A percentile compares a stretch with the other conserved stretches of the same genome.
Evolutionary conservation across 2,888 invertebrate species (phyloP).

Genomic region (Sminthurinus aureus): DNA sequence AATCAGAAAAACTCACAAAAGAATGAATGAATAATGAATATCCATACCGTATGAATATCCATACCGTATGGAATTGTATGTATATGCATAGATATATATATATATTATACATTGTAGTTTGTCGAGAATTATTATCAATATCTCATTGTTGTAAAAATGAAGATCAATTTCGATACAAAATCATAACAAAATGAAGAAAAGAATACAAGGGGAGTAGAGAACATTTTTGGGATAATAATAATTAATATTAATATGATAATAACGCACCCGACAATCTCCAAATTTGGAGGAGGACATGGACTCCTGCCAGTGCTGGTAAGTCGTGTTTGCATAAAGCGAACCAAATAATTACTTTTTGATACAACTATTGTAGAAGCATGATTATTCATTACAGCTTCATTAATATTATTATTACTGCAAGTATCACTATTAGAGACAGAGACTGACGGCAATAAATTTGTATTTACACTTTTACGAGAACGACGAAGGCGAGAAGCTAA

Average conservation of each 20-base stretch:
- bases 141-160: background rate
- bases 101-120: no score
- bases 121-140: background rate
- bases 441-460: background rate
- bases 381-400: background rate
- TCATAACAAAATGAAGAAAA: background rate
- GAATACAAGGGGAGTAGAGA: no score
- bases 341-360: constrained; percentile 4
- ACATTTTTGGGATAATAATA: no score
- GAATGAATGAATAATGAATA: no score
- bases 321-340: constrained; percentile 30
- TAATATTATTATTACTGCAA: no score
- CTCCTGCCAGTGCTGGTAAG: background rate
- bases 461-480: background rate
- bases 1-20: no score
- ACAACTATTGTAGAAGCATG: constrained; percentile 7
- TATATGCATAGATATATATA: no score
- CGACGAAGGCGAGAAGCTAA: background rate
- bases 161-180: background rate
- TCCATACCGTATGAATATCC: no score
- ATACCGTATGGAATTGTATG: no score
- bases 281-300: background rate
- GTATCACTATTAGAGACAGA: no score
- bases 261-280: constrained; percentile 30
- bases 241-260: background rate